These are phyloP conservation scores for Ceratosolen solmsi DNA, from an alignment of 1,140 invertebrate species.

Conservation along the genomic window DNA sequence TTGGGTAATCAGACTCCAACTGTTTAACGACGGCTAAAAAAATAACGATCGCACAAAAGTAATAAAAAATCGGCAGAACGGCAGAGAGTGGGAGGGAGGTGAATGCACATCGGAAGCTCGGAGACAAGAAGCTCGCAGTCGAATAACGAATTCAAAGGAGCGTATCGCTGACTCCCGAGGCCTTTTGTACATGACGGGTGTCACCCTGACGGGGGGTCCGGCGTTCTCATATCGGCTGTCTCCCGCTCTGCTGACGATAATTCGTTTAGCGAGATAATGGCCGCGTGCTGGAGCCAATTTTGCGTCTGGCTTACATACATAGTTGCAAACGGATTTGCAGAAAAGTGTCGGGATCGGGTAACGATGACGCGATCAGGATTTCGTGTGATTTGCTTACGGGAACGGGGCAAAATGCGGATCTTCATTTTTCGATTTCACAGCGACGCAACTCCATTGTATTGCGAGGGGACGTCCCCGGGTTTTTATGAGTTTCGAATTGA, in stretches of 20 bases:
- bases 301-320: neutral
- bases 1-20: conserved; percentile 1
- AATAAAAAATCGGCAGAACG: neutral
- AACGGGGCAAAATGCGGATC: neutral
- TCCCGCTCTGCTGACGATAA: neutral
- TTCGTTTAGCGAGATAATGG: conserved; percentile 20
- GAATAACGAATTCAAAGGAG: conserved; percentile 33
- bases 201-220: conserved; percentile 6
- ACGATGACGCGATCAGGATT: neutral
- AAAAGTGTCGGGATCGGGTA: neutral
- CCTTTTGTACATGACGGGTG: conserved; percentile 15
- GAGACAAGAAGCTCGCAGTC: conserved; percentile 9
- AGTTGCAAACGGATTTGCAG: neutral
- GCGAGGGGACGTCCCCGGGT: neutral
- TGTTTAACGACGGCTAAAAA: conserved; percentile 16
- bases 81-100: neutral
- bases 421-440: conserved; percentile 4
- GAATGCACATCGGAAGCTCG: conserved; percentile 6
- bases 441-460: neutral
- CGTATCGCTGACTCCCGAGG: conserved; percentile 30
- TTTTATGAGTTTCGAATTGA: neutral
- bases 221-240: neutral
- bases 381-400: neutral
- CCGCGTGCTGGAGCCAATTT: neutral
- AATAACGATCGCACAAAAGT: conserved; percentile 11